Conservation (phyloP, 2,113 vertebrate species). For the Halichoeres trimaculatus region DNA sequence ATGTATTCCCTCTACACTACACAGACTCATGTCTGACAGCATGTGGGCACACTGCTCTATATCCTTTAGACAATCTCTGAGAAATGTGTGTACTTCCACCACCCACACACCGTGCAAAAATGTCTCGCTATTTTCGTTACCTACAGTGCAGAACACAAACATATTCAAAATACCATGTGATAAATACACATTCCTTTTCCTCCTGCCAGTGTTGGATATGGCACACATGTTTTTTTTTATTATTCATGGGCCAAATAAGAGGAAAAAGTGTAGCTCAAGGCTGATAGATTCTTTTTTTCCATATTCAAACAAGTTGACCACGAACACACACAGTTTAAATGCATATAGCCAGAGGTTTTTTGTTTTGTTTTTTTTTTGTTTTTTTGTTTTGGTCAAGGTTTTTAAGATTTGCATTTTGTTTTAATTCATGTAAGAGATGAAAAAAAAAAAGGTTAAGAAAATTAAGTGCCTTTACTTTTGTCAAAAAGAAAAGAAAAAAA, state of each 20-base stretch:
- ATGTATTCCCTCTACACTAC: conserved; percentile 63
- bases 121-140: conserved; percentile 33
- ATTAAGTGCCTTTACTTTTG: conserved; percentile 1
- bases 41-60: conserved; percentile 56
- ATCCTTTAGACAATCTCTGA: conserved; percentile 39
- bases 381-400: background rate
- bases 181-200: conserved; percentile 10
- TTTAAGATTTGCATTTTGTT: conserved; percentile 9
- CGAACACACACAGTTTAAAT: background rate
- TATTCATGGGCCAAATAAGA: background rate
- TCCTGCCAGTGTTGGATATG: conserved; percentile 4
- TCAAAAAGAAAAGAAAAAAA: background rate
- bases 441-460: background rate
- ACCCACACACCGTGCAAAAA: conserved; percentile 34
- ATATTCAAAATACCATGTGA: conserved; percentile 30
- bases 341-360: background rate
- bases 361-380: no score
- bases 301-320: conserved; percentile 16
- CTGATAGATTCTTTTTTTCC: background rate
- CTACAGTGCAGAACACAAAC: conserved; percentile 27
- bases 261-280: conserved; percentile 2
- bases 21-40: conserved; percentile 51
- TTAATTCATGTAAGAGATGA: background rate
- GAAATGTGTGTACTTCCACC: conserved; percentile 31
- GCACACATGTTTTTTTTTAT: background rate